Evolutionary conservation across 37 sponge, comb jelly and placozoan species (phyloP), one percentile per base, ranked within the genome.

Genomic region (Spongia lamella): DNA sequence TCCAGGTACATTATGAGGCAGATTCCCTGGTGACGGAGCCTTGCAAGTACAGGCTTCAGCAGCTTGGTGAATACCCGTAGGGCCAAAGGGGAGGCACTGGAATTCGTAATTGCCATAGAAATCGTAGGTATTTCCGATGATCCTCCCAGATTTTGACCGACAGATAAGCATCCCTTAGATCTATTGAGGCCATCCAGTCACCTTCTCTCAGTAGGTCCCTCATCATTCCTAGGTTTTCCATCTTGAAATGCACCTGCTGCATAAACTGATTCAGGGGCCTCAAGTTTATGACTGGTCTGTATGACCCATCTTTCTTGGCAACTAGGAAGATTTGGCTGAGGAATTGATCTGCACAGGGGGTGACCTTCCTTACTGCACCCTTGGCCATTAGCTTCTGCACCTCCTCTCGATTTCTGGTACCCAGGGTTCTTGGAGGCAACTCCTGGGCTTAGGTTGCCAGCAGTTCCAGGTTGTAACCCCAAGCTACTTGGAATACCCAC

Each of bases 21-120:
- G 14, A 61, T 61, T 19, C 63, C 63, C 19, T 22, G n/a, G 14
- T 61, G 25, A 19, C 63, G n/a, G 14, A 70, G 53, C 22, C 14
- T 52, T 19, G 54, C 72, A 25, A 29, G 19, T 21, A 70, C 56
- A 16, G n/a, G n/a, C n/a, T n/a, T n/a, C n/a, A n/a, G n/a, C n/a
- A n/a, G n/a, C n/a, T n/a, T n/a, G n/a, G n/a, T 25, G 72, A 57
- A 61, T 61, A 19, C 5, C 11, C 7, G 38, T 38, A 31, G 57
- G 43, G 7, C 75, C 61, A 40, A 73, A 73, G 16, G 75, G 75
- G 33, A 73, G 75, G 54, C 53, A 49, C n/a, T n/a, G n/a, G n/a
- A n/a, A n/a, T n/a, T n/a, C n/a, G n/a, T n/a, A n/a, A n/a, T n/a
- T 9, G 13, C 66, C 37, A 31, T 14, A 17, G 54, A 21, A 47